Evolutionary conservation across 2,888 invertebrate species (phyloP), one percentile per base, ranked within the genome.

Genomic region (Gymnosoma rotundatum): DNA sequence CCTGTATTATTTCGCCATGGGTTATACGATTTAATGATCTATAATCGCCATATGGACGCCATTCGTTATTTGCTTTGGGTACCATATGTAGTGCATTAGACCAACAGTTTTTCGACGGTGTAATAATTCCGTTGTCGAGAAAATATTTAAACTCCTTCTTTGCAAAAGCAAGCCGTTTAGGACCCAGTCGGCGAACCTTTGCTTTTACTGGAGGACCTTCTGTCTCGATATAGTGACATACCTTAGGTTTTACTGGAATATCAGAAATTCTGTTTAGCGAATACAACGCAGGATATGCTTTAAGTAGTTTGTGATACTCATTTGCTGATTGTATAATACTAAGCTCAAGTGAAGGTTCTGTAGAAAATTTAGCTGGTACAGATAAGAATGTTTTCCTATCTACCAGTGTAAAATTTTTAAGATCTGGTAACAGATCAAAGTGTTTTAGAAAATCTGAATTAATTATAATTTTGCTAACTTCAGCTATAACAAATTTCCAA

Each of bases 81-180:
- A 12, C 38, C 38, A 38, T 38, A 38, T 38, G 38, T 10, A 38
- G 38, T 8, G 91, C 92, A 63, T 88, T 90, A 0, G 92, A 88
- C 91, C 91, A 93, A 2, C 87, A 85, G 48, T 91, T 38, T 38
- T 38, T 38, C 6, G 38, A 38, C 12, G 38, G 7, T 12, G 91
- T 87, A 50, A 91, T 91, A n/a, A 92, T 91, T 0, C 91, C 93
- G 32, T 88, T 82, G 25, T 92, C 88, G 12, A 86, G 32, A 4
- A 85, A 25, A 21, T 52, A 72, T n/a, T 80, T 38, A 50, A 83
- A 85, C 50, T 87, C 78, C 0, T 54, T 48, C 75, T 25, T 25
- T 25, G 25, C 25, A 25, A 25, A 25, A 25, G 25, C 25, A 25
- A 25, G 25, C 25, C 25, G 25, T 18, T 76, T 72, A 1, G 64